Evolutionary conservation across 2,888 invertebrate species (phyloP), one percentile per base, ranked within the genome.

Genomic region (Caprella mutica): DNA sequence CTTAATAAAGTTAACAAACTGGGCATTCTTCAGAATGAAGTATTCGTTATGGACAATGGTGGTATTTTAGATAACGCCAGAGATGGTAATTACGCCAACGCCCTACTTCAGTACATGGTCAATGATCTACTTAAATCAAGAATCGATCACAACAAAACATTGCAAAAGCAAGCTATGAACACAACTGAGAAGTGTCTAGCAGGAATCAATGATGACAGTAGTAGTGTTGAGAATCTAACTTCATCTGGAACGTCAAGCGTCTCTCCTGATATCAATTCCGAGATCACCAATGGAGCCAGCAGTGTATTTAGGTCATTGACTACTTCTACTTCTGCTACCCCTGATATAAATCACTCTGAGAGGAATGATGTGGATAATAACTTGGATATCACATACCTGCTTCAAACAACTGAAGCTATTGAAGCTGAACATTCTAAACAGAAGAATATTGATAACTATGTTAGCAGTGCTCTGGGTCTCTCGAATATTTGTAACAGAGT

Each of bases 21-120:
- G 44, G 64, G 64, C 30, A 56, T 64, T 39, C 40, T 52, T n/a
- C 53, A 46, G 35, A 57, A 64, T 30, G 64, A 64, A 50, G 54
- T 59, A 5, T 64, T 64, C 52, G 29, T 44, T 27, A 56, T 64
- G 48, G 58, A 51, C 48, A n/a, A n/a, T n/a, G n/a, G 58, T 53
- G 9, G 56, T 58, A 8, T 52, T 55, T 38, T 56, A 58, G 55
- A 64, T 48, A 55, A 64, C 33, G 64, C 64, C 12, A 30, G 58
- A 21, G 57, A 29, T 42, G 64, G 64, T n/a, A 64, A 64, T 30
- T 60, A 56, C 30, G 64, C 64, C 14, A 64, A 64, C 33, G 64
- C 60, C 9, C 43, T 64, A 21, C 52, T 64, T 19, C 55, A 59
- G 26, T 64, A 64, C 35, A 58, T 64, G 64, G 52, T 64, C 30